phyloP scores from a whole-genome alignment of 2,113 vertebrate genomes.

The Chelonoidis abingdonii region DNA sequence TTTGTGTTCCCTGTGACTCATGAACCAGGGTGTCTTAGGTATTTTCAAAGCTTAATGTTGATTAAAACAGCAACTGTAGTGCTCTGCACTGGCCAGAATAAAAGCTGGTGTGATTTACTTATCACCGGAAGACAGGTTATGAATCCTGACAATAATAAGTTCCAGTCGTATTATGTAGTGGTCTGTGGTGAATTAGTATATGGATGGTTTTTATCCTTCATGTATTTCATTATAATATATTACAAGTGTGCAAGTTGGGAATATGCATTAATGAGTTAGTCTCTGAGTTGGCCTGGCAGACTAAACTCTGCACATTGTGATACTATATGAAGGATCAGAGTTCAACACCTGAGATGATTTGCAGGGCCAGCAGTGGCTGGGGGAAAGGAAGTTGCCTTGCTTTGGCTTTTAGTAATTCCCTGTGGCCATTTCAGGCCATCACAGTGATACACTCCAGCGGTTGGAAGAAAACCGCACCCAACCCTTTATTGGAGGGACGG shows the following conservation, averaged over 20 bases:
- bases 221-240: background rate
- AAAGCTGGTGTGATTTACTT: constrained; percentile 7
- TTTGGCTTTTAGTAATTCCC: background rate
- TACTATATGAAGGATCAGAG: constrained; percentile 7
- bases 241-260: constrained; percentile 40
- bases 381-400: background rate
- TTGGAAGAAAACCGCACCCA: accelerated
- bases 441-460: background rate
- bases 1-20: background rate
- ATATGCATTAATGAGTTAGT: background rate
- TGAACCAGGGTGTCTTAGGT: background rate
- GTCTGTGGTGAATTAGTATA: constrained; percentile 12
- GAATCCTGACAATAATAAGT: constrained; percentile 18
- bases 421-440: background rate
- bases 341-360: constrained; percentile 5
- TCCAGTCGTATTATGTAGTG: constrained; percentile 25
- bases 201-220: constrained; percentile 37
- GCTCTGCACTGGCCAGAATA: background rate
- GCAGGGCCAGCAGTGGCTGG: constrained; percentile 8
- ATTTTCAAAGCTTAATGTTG: background rate
- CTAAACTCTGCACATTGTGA: background rate
- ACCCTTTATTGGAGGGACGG: background rate
- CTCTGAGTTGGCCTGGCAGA: background rate
- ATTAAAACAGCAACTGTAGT: background rate
- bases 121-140: constrained; percentile 23